These are phyloP conservation scores for Limnothrissa miodon DNA, from an alignment of 2,113 vertebrate genomes.

Conservation along the genomic window DNA sequence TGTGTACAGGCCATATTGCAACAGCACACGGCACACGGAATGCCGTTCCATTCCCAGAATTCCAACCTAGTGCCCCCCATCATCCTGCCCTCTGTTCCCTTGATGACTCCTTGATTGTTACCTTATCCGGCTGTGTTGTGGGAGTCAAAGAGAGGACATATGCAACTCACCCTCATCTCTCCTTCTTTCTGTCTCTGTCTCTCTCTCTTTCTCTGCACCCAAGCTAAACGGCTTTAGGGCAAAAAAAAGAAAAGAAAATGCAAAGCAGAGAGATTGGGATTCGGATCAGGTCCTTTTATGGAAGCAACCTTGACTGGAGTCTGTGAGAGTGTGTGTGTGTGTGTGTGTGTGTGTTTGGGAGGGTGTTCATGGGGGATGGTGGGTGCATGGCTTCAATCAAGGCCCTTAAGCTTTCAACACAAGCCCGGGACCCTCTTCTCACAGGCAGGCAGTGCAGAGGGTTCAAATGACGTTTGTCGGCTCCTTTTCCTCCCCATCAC, in stretches of 20 bases:
- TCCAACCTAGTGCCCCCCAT: constrained; percentile 38
- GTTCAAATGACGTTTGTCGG: not conserved
- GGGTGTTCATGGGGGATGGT: not conserved
- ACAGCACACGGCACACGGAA: not conserved
- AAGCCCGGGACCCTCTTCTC: not conserved
- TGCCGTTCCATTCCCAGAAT: constrained; percentile 51
- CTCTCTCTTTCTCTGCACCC: not conserved
- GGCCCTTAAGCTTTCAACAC: not conserved
- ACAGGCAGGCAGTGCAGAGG: not conserved
- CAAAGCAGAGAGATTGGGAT: constrained; percentile 36
- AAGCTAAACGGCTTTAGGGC: constrained; percentile 43
- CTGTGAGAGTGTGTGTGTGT: not conserved
- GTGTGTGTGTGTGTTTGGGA: not conserved
- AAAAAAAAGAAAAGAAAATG: constrained; percentile 22
- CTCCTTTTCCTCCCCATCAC: not conserved
- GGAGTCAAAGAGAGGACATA: constrained; percentile 43
- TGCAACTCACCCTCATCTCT: not conserved
- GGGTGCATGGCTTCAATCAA: constrained; percentile 38
- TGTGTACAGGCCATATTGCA: not conserved
- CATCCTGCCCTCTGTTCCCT: constrained; percentile 36
- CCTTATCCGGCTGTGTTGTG: constrained; percentile 15
- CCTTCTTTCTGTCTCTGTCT: too few relatives aligned
- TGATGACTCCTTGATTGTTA: constrained; percentile 36
- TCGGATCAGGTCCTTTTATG: constrained; percentile 62
- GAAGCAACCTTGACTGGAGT: constrained; percentile 40